A percentile compares a stretch with the other conserved stretches of the same genome.
Conservation (phyloP, 2,888 invertebrate species). For the Nephrotoma guestfalica region DNA sequence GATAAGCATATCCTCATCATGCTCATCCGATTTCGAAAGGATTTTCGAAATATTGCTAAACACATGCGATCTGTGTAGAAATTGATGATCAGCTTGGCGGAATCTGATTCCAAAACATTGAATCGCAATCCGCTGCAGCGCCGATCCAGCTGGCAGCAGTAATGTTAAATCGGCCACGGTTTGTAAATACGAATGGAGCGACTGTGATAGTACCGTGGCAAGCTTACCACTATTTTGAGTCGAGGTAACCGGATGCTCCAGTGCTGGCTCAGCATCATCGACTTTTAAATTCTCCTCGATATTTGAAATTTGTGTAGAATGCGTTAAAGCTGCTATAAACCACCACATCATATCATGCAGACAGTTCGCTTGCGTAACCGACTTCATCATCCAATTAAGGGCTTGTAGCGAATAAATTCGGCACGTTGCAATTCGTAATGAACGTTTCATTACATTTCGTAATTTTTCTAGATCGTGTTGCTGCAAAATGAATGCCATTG, state of each 20-base stretch:
- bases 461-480: constrained; percentile 74
- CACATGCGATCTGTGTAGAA: constrained; percentile 81
- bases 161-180: constrained; percentile 88
- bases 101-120: constrained; percentile 88
- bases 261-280: constrained; percentile 33
- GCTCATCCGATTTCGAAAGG: constrained; percentile 81
- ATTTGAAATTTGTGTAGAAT: constrained; percentile 23
- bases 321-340: constrained; percentile 74
- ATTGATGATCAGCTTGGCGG: constrained; percentile 76
- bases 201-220: constrained; percentile 49
- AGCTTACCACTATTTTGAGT: constrained; percentile 60
- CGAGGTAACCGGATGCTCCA: constrained; percentile 66
- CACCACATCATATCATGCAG: constrained; percentile 95
- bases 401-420: constrained; percentile 85
- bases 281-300: constrained; percentile 35
- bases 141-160: constrained; percentile 70
- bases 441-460: constrained; percentile 76
- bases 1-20: constrained; percentile 34
- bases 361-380: constrained; percentile 79
- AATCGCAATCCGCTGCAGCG: constrained; percentile 81
- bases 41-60: constrained; percentile 95
- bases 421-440: constrained; percentile 63
- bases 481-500: constrained; percentile 73
- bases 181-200: constrained; percentile 75
- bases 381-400: constrained; percentile 86